Evolutionary conservation across 2,113 vertebrate genomes (phyloP).

Genomic region (Triplophysa tibetana): DNA sequence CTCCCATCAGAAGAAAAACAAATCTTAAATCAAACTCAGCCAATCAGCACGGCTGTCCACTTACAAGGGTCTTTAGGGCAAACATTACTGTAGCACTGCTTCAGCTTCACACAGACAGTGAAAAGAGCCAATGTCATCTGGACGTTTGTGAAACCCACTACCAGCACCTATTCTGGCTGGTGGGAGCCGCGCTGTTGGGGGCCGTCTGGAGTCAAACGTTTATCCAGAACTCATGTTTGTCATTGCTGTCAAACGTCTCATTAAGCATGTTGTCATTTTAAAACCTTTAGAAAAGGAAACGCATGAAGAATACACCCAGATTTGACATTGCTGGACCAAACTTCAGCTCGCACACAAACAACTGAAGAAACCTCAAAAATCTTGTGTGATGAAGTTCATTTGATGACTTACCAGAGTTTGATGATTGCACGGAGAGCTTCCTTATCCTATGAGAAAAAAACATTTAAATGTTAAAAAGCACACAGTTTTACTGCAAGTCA

Average conservation of each 20-base stretch:
- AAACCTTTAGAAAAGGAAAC: background rate
- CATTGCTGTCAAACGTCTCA: background rate
- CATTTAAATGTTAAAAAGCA: too few species aligned
- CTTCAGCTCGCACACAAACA: too few species aligned
- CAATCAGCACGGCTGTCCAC: constrained; percentile 50
- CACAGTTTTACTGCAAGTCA: too few species aligned
- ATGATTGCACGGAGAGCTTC: too few species aligned
- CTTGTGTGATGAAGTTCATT: too few species aligned
- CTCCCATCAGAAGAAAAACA: constrained; percentile 67
- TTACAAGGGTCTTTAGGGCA: constrained; percentile 54
- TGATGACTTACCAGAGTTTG: too few species aligned
- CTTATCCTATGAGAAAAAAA: too few species aligned
- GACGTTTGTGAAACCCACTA: background rate
- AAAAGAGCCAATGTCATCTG: background rate
- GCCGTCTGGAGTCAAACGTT: background rate
- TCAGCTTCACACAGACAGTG: background rate
- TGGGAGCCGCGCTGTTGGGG: background rate
- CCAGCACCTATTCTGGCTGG: background rate
- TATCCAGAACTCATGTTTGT: constrained; percentile 12
- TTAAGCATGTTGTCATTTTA: background rate
- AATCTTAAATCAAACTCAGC: constrained; percentile 74
- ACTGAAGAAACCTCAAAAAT: too few species aligned
- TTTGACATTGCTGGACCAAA: too few species aligned
- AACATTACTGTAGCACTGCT: constrained; percentile 19
- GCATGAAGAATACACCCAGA: background rate